phyloP scores from a whole-genome alignment of 2,888 invertebrate species.

The Neuroscelio doddi region DNA sequence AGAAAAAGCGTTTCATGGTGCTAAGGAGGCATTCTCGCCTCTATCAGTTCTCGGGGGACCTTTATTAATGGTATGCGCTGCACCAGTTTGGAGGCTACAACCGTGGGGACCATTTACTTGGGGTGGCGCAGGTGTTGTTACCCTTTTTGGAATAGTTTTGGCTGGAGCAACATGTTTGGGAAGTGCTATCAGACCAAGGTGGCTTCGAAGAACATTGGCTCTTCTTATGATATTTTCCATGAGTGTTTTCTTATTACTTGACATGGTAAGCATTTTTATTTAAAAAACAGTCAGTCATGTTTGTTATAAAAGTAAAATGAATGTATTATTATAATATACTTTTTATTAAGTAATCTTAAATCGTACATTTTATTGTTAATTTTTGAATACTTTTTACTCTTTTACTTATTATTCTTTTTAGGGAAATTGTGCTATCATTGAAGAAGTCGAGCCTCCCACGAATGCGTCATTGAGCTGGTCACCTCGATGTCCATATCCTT shows the following conservation, averaged over 20 bases:
- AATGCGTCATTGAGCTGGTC: constrained; percentile 64
- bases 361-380: not conserved
- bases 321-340: too few species aligned
- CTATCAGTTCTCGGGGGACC: constrained; percentile 78
- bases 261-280: constrained; percentile 68
- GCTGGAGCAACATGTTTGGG: constrained; percentile 68
- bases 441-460: constrained; percentile 57
- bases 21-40: constrained; percentile 79
- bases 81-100: constrained; percentile 67
- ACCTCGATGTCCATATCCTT: constrained; percentile 78
- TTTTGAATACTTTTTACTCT: not conserved
- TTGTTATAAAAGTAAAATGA: too few species aligned
- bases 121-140: constrained; percentile 67
- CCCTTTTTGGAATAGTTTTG: constrained; percentile 64
- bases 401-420: constrained; percentile 42
- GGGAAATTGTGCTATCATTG: constrained; percentile 66
- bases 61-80: constrained; percentile 75
- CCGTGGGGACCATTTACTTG: constrained; percentile 70
- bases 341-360: too few species aligned
- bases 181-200: constrained; percentile 67
- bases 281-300: too few species aligned
- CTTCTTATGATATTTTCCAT: constrained; percentile 68
- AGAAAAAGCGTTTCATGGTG: constrained; percentile 79
- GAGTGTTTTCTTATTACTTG: constrained; percentile 64
- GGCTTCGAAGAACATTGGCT: constrained; percentile 67